Conservation (phyloP, 2,797 vertebrate genomes). For the Aotus griseimembra region DNA sequence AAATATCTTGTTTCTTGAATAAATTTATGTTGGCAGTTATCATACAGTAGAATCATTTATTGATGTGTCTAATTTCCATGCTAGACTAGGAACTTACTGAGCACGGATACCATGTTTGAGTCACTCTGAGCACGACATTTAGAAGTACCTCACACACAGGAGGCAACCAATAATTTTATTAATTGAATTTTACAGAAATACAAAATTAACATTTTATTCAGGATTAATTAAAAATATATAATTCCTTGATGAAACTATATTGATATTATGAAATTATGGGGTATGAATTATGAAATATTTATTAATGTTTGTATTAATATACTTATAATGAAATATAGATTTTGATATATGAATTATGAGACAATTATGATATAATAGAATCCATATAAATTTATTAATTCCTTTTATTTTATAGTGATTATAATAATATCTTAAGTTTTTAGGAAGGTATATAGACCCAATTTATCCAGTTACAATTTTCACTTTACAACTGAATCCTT, state of each 20-base stretch:
- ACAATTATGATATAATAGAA: neutral
- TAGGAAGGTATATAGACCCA: neutral
- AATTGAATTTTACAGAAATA: neutral
- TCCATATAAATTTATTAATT: neutral
- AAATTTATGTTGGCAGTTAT: neutral
- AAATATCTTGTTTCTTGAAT: neutral
- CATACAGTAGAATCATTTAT: neutral
- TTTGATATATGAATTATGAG: neutral
- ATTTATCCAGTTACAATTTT: neutral
- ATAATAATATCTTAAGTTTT: neutral
- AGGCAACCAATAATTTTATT: neutral
- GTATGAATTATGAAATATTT: neutral
- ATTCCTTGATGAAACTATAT: neutral
- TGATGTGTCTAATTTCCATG: neutral
- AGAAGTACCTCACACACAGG: neutral
- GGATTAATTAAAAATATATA: neutral
- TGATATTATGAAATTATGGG: neutral
- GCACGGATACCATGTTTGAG: neutral
- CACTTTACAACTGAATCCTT: neutral
- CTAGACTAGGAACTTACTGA: neutral
- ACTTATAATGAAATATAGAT: neutral
- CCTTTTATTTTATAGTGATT: neutral
- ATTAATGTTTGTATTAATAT: neutral
- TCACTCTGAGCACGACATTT: neutral
- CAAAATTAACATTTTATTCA: neutral